Percentiles rank a stretch among this genome's conserved stretches.
phyloP scores from a whole-genome alignment of 2,888 invertebrate species.

The Mythimna ferrago region DNA sequence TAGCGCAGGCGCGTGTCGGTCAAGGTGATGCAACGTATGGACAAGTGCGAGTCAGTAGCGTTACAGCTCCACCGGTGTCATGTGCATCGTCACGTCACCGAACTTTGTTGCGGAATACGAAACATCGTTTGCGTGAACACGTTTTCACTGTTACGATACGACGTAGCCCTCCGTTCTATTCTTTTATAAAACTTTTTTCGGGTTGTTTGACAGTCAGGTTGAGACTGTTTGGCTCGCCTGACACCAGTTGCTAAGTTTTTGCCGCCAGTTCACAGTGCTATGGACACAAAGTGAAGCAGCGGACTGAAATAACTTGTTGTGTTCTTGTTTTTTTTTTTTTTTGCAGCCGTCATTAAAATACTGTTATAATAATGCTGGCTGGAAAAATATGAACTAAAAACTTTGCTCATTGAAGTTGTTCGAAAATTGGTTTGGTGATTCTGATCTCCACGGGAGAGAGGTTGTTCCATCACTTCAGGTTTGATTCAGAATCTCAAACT shows the following conservation, averaged over 20 bases:
- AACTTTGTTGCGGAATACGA: conserved; percentile 27
- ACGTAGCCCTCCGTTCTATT: background rate
- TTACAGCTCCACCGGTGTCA: conserved; percentile 24
- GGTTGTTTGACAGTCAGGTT: background rate
- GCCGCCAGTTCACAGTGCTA: background rate
- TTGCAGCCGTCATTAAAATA: background rate
- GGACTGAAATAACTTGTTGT: background rate
- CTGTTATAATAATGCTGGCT: background rate
- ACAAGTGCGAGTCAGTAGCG: conserved; percentile 29
- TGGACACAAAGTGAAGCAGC: conserved; percentile 3
- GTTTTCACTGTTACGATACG: background rate
- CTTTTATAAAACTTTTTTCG: background rate
- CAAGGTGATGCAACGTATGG: conserved; percentile 36
- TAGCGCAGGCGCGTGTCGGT: conserved; percentile 39
- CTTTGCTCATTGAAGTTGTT: background rate
- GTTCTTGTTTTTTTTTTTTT: background rate
- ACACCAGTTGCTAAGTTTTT: conserved; percentile 40
- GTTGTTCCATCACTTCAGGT: conserved; percentile 4
- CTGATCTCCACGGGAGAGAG: background rate
- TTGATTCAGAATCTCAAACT: background rate
- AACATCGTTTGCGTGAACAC: conserved; percentile 19
- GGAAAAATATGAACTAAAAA: background rate
- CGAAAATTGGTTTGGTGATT: background rate
- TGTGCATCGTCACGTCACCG: conserved; percentile 32
- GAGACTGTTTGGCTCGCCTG: background rate